Percentiles rank a stretch among this genome's conserved stretches.
phyloP scores from a whole-genome alignment of 2,888 invertebrate species.

The Calameuta idolon region DNA sequence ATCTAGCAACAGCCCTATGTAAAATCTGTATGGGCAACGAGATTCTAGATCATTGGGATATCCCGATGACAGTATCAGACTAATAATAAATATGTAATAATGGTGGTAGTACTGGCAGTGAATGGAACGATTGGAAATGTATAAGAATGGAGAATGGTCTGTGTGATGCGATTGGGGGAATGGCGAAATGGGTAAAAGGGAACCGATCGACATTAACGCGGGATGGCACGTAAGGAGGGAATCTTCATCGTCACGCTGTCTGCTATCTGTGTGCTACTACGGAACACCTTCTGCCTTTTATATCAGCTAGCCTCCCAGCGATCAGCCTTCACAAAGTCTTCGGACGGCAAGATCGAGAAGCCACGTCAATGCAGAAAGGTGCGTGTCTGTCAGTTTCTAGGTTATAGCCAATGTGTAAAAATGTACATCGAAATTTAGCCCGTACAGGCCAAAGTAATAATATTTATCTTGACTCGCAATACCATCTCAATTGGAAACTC shows the following conservation, averaged over 20 bases:
- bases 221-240: slow-evolving; percentile 30
- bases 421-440: not conserved
- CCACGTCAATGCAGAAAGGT: not conserved
- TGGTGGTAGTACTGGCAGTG: slow-evolving; percentile 1
- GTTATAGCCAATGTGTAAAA: not conserved
- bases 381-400: not conserved
- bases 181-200: slow-evolving; percentile 16
- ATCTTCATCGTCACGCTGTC: slow-evolving; percentile 54
- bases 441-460: not conserved
- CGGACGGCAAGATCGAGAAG: not conserved
- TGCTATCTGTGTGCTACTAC: slow-evolving; percentile 38
- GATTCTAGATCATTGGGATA: not conserved
- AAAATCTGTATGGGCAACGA: not conserved
- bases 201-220: not conserved
- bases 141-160: slow-evolving; percentile 5
- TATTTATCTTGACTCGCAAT: not conserved
- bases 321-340: not conserved
- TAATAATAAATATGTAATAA: not conserved
- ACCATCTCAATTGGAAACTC: not conserved
- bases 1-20: not conserved
- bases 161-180: slow-evolving; percentile 9
- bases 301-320: not conserved
- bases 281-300: not conserved
- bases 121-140: slow-evolving; percentile 6
- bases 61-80: not conserved